Evolutionary conservation across 2,113 vertebrate genomes (phyloP).

Genomic region (Calyptommatus sinebrachiatus): DNA sequence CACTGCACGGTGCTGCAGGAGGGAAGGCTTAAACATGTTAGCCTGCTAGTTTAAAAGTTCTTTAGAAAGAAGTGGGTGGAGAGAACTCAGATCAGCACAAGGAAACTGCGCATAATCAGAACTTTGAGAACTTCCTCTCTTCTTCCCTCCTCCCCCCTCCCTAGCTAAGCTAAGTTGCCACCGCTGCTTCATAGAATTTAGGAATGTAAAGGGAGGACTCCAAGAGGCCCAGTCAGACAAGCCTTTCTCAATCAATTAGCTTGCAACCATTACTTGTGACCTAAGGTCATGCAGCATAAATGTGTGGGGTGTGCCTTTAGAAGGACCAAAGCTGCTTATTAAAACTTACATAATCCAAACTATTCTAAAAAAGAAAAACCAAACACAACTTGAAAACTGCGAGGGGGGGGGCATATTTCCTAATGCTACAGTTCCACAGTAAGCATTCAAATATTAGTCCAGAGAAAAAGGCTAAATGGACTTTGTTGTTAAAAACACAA

Average conservation of each 20-base stretch:
- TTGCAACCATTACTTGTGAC: constrained; percentile 89
- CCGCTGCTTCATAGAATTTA: constrained; percentile 83
- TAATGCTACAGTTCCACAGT: background rate
- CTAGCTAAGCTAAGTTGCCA: constrained; percentile 75
- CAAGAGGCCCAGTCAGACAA: constrained; percentile 91
- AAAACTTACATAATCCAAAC: constrained; percentile 70
- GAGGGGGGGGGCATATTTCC: constrained; percentile 10
- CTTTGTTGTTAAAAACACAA: constrained; percentile 25
- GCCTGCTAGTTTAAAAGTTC: constrained; percentile 73
- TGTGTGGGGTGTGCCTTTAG: constrained; percentile 81
- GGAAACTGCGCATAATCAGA: constrained; percentile 90
- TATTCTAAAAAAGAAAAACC: constrained; percentile 39
- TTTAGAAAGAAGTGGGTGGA: constrained; percentile 83
- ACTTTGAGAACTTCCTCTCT: constrained; percentile 81
- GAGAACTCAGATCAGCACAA: constrained; percentile 78
- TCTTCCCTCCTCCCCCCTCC: constrained; percentile 69
- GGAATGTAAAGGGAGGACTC: constrained; percentile 92
- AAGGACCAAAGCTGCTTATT: constrained; percentile 71
- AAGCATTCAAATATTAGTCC: background rate
- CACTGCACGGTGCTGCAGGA: constrained; percentile 60
- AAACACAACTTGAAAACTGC: constrained; percentile 42
- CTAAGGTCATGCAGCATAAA: constrained; percentile 83
- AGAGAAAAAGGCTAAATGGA: constrained; percentile 12
- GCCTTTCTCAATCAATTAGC: constrained; percentile 95
- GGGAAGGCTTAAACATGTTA: constrained; percentile 65